Evolutionary conservation across 2,888 invertebrate species (phyloP), one percentile per base, ranked within the genome.

Genomic region (Orthonychiurus folsomi): DNA sequence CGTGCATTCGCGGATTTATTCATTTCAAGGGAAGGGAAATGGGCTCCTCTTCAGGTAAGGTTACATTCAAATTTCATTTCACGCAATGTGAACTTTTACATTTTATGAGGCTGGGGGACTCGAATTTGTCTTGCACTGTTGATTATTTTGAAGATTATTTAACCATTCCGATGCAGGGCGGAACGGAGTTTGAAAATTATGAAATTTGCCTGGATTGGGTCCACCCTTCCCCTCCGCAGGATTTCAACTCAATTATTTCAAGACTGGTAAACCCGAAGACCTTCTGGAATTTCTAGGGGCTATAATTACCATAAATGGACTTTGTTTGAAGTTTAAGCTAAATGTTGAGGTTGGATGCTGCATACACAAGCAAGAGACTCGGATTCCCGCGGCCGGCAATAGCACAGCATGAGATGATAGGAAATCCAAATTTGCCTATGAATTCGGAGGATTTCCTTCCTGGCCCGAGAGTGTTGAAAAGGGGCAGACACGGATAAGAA

Each of bases 401-500:
- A 37, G 15, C 37, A 9, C 37, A 37, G 15, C n/a, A n/a, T n/a
- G n/a, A n/a, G n/a, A 15, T 5, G 37, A 9, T 37, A 9, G 37
- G 37, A 37, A 37, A 9, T 37, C 37, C 5, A 37, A 37, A 37
- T 15, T 37, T 37, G 37, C n/a, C n/a, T n/a, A n/a, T n/a, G n/a
- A n/a, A n/a, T n/a, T n/a, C n/a, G 37, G 15, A 37, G 15, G 5
- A 37, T 15, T 37, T 37, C 37, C 37, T 37, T 37, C 37, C 37
- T 5, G 9, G 37, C 37, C 37, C 37, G 37, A n/a, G n/a, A n/a
- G n/a, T n/a, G n/a, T n/a, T n/a, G n/a, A n/a, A n/a, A n/a, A n/a
- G n/a, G n/a, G n/a, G n/a, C n/a, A n/a, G 37, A 56, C 28, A 56
- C 27, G 15, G 47, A 3, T n/a, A 48, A 47, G 50, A 26, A 23